Percentiles rank a stretch among this genome's conserved stretches.
Evolutionary conservation across 64 coral and sea anemone species (phyloP).

Genomic region (Actinia tenebrosa): DNA sequence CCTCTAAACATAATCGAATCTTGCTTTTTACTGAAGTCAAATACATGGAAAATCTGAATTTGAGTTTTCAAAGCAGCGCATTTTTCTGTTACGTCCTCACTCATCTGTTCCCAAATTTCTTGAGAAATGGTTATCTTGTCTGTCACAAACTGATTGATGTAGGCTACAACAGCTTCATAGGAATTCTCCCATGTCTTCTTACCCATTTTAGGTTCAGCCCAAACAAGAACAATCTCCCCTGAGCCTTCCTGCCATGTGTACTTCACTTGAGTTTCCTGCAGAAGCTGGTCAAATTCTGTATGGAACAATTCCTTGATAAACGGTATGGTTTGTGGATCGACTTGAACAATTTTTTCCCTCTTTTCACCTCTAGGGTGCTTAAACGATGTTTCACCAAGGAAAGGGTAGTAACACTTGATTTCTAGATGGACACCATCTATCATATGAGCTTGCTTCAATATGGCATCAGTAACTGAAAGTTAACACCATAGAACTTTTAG

Average conservation of each 20-base stretch:
- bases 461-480: conserved; percentile 14
- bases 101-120: not conserved
- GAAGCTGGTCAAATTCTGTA: not conserved
- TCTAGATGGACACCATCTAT: not conserved
- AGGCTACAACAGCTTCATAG: not conserved
- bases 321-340: not conserved
- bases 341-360: not conserved
- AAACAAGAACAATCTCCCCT: not conserved
- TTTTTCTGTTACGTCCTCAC: not conserved
- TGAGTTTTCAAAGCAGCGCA: not conserved
- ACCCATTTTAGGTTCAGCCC: not conserved
- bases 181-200: not conserved
- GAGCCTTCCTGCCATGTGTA: not conserved
- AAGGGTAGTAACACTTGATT: conserved; percentile 6
- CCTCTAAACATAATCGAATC: not conserved
- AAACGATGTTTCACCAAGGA: not conserved
- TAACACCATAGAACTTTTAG: too few relatives aligned
- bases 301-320: not conserved
- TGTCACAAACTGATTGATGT: not conserved
- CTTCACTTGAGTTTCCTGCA: not conserved
- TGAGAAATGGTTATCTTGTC: not conserved
- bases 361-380: not conserved
- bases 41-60: not conserved
- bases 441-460: not conserved
- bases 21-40: not conserved